A percentile compares a stretch with the other conserved stretches of the same genome.
These are phyloP conservation scores for Pleuronectes platessa DNA, from an alignment of 2,113 vertebrate genomes.

Conservation along the genomic window DNA sequence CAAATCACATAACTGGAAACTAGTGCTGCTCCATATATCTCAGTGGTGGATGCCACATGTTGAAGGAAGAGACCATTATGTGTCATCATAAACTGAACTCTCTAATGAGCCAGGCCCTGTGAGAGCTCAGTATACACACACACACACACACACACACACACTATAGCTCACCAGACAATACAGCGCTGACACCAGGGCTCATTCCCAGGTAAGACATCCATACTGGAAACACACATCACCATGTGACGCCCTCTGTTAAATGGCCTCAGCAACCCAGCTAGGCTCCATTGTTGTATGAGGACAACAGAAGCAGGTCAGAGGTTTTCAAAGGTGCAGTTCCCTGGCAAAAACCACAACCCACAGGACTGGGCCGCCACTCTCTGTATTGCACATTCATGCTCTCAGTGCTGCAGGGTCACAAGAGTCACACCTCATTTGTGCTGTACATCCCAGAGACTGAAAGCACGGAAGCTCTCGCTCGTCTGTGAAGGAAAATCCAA, in stretches of 20 bases:
- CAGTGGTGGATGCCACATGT: background rate
- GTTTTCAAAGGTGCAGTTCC: background rate
- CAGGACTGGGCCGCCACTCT: background rate
- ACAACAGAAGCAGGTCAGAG: constrained; percentile 1
- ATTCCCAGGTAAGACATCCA: constrained; percentile 35
- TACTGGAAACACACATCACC: constrained; percentile 14
- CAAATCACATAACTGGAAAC: background rate
- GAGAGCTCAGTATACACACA: constrained; percentile 22
- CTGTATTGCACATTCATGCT: background rate
- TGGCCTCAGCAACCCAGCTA: background rate
- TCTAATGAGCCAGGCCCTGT: constrained; percentile 46
- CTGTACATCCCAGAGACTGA: background rate
- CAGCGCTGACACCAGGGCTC: constrained; percentile 7
- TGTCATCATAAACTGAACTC: constrained; percentile 34
- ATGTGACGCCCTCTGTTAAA: constrained; percentile 32
- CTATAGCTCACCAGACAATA: constrained; percentile 26
- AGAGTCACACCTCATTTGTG: constrained; percentile 20
- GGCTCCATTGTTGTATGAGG: constrained; percentile 6
- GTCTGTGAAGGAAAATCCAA: background rate
- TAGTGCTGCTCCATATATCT: background rate
- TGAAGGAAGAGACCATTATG: constrained; percentile 24
- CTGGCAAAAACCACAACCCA: too few relatives aligned
- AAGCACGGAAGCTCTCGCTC: background rate
- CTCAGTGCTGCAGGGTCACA: constrained; percentile 2
- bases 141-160: constrained; percentile 8